Evolutionary conservation across 2,888 invertebrate species (phyloP).

Genomic region (Callyntrura guangdongensis): DNA sequence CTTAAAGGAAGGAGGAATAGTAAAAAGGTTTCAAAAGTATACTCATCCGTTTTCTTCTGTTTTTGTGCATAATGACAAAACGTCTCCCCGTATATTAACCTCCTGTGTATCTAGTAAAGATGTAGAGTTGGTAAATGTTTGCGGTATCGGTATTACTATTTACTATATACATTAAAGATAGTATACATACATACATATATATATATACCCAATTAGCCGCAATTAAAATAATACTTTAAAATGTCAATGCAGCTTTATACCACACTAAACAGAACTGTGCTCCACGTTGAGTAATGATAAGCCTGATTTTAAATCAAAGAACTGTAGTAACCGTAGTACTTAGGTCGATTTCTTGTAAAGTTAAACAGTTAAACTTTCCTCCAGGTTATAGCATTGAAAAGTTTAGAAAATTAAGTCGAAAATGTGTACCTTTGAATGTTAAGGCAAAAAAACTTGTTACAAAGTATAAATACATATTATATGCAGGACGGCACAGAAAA

Average conservation of each 20-base stretch:
- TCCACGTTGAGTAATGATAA: slow-evolving; percentile 66
- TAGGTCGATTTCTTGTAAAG: slow-evolving; percentile 8
- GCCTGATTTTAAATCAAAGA: slow-evolving; percentile 75
- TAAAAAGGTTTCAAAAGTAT: too few species aligned
- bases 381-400: not conserved
- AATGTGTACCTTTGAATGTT: slow-evolving; percentile 8
- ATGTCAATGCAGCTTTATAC: slow-evolving; percentile 68
- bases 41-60: too few species aligned
- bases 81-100: too few species aligned
- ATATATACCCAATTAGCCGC: not conserved
- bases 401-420: not conserved
- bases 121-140: too few species aligned
- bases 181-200: not conserved
- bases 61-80: too few species aligned
- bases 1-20: too few species aligned
- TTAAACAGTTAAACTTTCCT: slow-evolving; percentile 4
- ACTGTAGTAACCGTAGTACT: slow-evolving; percentile 65
- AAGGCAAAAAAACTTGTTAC: not conserved
- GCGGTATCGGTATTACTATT: too few species aligned
- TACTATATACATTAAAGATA: too few species aligned
- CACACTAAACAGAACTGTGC: slow-evolving; percentile 66
- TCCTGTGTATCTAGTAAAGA: too few species aligned
- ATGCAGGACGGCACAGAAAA: not conserved
- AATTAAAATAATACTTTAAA: not conserved
- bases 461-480: not conserved